Evolutionary conservation across 2,113 vertebrate genomes (phyloP).

Genomic region (Sphaerodactylus townsendi): DNA sequence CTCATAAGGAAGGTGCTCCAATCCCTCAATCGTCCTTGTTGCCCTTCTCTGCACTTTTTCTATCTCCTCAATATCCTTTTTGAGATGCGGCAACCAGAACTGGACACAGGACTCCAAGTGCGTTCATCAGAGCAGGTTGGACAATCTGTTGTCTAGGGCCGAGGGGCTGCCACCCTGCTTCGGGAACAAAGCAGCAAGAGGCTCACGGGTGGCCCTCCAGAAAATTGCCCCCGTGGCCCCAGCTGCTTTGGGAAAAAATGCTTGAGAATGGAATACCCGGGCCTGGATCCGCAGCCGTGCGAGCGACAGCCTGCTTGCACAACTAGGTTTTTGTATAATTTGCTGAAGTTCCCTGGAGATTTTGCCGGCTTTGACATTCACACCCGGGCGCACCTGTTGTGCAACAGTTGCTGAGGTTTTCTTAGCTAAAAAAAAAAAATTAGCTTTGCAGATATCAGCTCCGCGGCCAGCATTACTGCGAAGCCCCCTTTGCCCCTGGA

Average conservation of each 20-base stretch:
- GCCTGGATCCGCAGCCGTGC: not conserved
- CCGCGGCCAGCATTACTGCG: slow-evolving; percentile 53
- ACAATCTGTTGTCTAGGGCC: too few relatives aligned
- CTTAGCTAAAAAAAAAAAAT: slow-evolving; percentile 29
- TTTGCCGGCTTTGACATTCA: slow-evolving; percentile 18
- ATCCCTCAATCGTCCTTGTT: too few relatives aligned
- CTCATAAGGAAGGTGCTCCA: too few relatives aligned
- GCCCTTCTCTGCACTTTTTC: too few relatives aligned
- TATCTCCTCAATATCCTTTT: too few relatives aligned
- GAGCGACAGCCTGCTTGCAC: too few relatives aligned
- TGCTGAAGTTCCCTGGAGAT: slow-evolving; percentile 15
- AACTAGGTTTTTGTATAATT: not conserved
- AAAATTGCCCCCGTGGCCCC: not conserved
- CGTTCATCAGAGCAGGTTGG: too few relatives aligned
- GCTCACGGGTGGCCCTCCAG: not conserved
- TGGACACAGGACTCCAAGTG: too few relatives aligned
- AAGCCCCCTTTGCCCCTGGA: slow-evolving; percentile 15
- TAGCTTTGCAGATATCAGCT: slow-evolving; percentile 58
- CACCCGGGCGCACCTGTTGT: slow-evolving; percentile 56
- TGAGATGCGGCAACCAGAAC: too few relatives aligned
- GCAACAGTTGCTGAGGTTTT: slow-evolving; percentile 67
- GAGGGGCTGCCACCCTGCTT: not conserved
- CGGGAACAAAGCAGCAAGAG: not conserved
- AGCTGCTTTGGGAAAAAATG: not conserved
- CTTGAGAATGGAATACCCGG: too few relatives aligned